Base-by-base conservation (phyloP, 2,888 invertebrate genomes). In the Clitarchus hookeri region DNA sequence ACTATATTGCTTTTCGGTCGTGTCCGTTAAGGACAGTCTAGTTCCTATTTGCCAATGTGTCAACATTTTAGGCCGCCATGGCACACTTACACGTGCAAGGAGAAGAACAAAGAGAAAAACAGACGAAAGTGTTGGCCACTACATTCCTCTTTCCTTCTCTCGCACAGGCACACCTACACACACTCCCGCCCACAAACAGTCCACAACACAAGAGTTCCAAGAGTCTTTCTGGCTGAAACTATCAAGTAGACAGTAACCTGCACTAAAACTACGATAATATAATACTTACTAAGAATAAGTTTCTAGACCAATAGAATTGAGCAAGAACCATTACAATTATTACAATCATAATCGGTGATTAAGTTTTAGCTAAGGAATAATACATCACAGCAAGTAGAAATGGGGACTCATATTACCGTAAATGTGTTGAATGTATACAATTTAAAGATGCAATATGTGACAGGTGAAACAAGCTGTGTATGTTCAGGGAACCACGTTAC, bases 341-440 rank as follows among this genome's bases (percentile, higher is more conserved):
- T 65, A 65, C 65, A 65, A 65, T 65, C 65, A 65, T 65, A 65
- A 65, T 65, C 1, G 16, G 65, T 65, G 65, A 65, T 65, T n/a
- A 65, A n/a, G 48, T 48, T 65, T 65, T 65, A 65, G 65, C 65
- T 65, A 65, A 23, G 65, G 65, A 65, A 86, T 85, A 86, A 86
- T 87, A 86, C 87, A 87, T 87, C 87, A 87, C 87, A 87, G 87
- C 86, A 87, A 87, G 86, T 87, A 86, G 85, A 87, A 86, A 85
- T 83, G 85, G 86, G 87, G 85, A 65, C 65, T 65, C 65, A 36
- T n/a, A n/a, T 36, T 36, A 36, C 36, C 36, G 3, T 65, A 19
- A n/a, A n/a, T 65, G 65, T 65, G 65, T 65, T 19, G 65, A 65
- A 65, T 65, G 65, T 65, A 65, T 65, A n/a, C 23, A 65, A 65